phyloP scores from a whole-genome alignment of 2,888 invertebrate genomes.

The Drosophila cognata region DNA sequence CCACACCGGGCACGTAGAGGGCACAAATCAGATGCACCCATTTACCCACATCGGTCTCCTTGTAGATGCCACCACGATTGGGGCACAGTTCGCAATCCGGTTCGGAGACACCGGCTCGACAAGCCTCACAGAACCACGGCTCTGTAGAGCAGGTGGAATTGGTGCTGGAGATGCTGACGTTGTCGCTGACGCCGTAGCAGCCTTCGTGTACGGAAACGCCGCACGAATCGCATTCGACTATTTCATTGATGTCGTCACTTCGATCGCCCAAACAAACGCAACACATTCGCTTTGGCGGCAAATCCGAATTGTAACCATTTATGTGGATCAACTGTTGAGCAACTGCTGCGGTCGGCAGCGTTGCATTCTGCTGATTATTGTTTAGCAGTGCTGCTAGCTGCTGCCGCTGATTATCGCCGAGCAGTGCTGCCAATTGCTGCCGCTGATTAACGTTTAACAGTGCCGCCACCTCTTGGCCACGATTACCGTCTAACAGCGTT shows the following conservation, averaged over 20 bases:
- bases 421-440: constrained; percentile 66
- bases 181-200: constrained; percentile 97
- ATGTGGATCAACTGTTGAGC: constrained; percentile 31
- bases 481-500: neutral
- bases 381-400: neutral
- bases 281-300: constrained; percentile 92
- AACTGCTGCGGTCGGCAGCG: constrained; percentile 15
- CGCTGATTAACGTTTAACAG: constrained; percentile 65
- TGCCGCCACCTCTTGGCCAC: neutral
- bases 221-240: constrained; percentile 98
- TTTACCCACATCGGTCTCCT: constrained; percentile 98
- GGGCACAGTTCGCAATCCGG: constrained; percentile 98
- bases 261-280: constrained; percentile 96
- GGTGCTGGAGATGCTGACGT: constrained; percentile 95
- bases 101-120: constrained; percentile 94
- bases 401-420: constrained; percentile 61
- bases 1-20: constrained; percentile 98
- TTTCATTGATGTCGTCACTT: constrained; percentile 97
- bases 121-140: constrained; percentile 99
- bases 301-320: constrained; percentile 46
- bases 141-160: constrained; percentile 98
- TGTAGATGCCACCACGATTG: constrained; percentile 95
- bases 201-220: constrained; percentile 98
- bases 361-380: neutral
- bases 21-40: constrained; percentile 99